Base-by-base conservation (phyloP, 2,888 invertebrate species). In the Melanotus villosus region DNA sequence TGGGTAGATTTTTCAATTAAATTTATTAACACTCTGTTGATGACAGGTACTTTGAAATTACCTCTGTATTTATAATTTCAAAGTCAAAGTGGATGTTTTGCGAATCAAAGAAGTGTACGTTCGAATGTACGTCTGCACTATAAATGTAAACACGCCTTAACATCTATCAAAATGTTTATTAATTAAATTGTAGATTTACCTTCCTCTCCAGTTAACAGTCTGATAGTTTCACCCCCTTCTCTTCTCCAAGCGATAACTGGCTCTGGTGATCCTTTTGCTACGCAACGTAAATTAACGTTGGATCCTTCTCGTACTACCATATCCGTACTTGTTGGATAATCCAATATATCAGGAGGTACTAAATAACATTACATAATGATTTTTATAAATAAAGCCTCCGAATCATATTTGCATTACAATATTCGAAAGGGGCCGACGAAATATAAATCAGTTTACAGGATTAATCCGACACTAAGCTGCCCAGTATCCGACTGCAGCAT, bases 211-310 rank as follows among this genome's bases (percentile, higher is more conserved):
- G 89, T 90, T 63, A 90, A 87, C 52, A 92, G 83, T 16, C 90
- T 89, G 81, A 95, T 94, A 66, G 90, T 87, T 80, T 91, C 91
- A 65, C 92, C 90, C 80, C 92, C 93, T 84, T 96, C 96, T 74
- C 95, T 87, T 74, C 93, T 87, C 97, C 97, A 97, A 72, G 90
- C 92, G 83, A 96, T 95, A 77, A 90, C 92, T 5, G 97, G 97
- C 74, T 90, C 88, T 1, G 97, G 97, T 14, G 94, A 93, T 59
- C 97, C 95, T 16, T 91, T 93, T 18, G 96, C 96, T 34, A 94
- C 93, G 82, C 97, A 97, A 72, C 91, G 90, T 65, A 97, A 86
- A 79, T 93, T 94, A 70, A 96, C 92, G 75, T 95, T 93, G 59
- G 92, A 92, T 14, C 96, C 95, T 85, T 97, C 97, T 41, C 92